Percentiles rank a stretch among this genome's conserved stretches.
phyloP scores from a whole-genome alignment of 2,113 vertebrate species.

The Ochotona princeps region DNA sequence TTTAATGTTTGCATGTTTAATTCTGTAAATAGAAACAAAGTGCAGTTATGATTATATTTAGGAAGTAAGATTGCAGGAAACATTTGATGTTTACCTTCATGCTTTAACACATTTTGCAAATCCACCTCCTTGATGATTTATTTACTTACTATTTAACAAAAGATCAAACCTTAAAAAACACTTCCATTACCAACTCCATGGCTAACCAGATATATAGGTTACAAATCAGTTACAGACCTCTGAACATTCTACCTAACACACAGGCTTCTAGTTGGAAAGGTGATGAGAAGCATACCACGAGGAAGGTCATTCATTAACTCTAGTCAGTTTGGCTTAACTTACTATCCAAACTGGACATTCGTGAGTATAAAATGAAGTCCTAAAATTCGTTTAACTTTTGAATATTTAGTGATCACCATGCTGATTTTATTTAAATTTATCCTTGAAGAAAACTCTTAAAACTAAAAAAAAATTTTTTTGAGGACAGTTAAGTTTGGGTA shows the following conservation, averaged over 20 bases:
- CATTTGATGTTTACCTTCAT: slow-evolving; percentile 8
- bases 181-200: not conserved
- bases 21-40: not conserved
- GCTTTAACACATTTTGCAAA: slow-evolving; percentile 4
- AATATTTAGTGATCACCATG: no score
- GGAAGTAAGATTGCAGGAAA: not conserved
- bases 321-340: no score
- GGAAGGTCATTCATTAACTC: no score
- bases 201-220: not conserved
- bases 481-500: no score
- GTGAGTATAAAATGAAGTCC: no score
- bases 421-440: no score
- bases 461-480: no score
- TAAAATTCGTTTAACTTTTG: no score
- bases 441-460: no score
- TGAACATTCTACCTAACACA: not conserved
- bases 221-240: not conserved
- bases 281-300: no score
- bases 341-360: no score
- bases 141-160: not conserved
- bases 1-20: not conserved
- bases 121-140: not conserved
- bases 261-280: not conserved
- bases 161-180: not conserved
- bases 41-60: not conserved